phyloP scores from a whole-genome alignment of 1,140 invertebrate genomes.

The Centruroides vittatus region DNA sequence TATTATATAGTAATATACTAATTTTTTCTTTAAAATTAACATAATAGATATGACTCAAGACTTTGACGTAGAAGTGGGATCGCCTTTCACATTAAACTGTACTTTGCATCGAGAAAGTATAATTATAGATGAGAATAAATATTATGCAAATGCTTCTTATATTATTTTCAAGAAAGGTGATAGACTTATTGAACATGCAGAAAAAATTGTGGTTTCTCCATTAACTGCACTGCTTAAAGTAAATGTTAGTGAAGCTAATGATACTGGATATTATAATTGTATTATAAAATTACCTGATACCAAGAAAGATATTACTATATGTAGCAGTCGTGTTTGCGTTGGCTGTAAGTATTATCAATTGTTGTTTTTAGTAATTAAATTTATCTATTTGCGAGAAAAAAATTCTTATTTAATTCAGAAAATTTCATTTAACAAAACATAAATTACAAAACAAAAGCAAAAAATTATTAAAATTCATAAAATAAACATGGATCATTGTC shows the following conservation, averaged over 20 bases:
- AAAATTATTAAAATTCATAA: too few relatives aligned
- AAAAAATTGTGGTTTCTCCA: not conserved
- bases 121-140: not conserved
- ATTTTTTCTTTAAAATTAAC: not conserved
- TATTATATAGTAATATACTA: too few relatives aligned
- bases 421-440: too few relatives aligned
- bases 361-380: too few relatives aligned
- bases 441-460: too few relatives aligned
- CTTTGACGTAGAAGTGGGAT: conserved; percentile 5
- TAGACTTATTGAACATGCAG: too few relatives aligned
- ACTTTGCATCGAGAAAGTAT: not conserved
- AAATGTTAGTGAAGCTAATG: not conserved
- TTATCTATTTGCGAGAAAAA: too few relatives aligned
- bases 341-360: conserved; percentile 9
- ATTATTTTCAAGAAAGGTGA: conserved; percentile 5
- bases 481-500: too few relatives aligned
- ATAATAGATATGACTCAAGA: conserved; percentile 9
- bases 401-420: too few relatives aligned
- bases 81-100: conserved; percentile 6
- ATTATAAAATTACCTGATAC: not conserved
- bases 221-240: conserved; percentile 1
- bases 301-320: not conserved
- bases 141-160: conserved; percentile 8
- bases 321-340: conserved; percentile 6
- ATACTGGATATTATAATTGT: conserved; percentile 11